Conservation (phyloP, 2,113 vertebrate species). For the Gasterosteus aculeatus region DNA sequence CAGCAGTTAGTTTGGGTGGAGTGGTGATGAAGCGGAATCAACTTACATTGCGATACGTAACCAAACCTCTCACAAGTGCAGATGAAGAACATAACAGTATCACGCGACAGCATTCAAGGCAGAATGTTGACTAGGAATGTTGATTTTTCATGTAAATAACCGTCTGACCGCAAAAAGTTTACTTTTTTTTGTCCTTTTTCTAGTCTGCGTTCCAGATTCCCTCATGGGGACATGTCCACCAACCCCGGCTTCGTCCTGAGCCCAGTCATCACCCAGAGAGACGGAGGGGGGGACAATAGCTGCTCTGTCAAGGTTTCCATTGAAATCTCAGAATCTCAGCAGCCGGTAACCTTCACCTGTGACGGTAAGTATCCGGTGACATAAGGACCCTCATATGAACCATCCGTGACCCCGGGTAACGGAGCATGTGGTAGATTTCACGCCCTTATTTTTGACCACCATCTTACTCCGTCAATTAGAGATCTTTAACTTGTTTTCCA, state of each 20-base stretch:
- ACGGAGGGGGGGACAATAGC: slow-evolving; percentile 84
- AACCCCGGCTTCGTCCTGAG: slow-evolving; percentile 94
- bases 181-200: neutral
- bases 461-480: neutral
- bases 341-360: slow-evolving; percentile 97
- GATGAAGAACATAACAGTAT: neutral
- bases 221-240: slow-evolving; percentile 77
- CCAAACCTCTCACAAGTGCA: neutral
- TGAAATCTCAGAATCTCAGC: slow-evolving; percentile 93
- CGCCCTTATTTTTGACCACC: neutral
- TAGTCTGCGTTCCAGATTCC: slow-evolving; percentile 89
- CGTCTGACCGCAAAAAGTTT: neutral
- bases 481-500: neutral
- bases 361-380: slow-evolving; percentile 84
- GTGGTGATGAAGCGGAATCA: slow-evolving; percentile 48
- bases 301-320: slow-evolving; percentile 97
- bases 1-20: slow-evolving; percentile 41
- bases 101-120: neutral
- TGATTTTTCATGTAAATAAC: neutral
- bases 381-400: neutral
- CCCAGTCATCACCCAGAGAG: slow-evolving; percentile 89
- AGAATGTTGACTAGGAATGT: neutral
- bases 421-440: neutral
- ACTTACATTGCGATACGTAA: slow-evolving; percentile 16
- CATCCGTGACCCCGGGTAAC: neutral